Percentiles rank a stretch among this genome's conserved stretches.
Evolutionary conservation across 2,113 vertebrate genomes (phyloP).

Genomic region (Phasianus colchicus): DNA sequence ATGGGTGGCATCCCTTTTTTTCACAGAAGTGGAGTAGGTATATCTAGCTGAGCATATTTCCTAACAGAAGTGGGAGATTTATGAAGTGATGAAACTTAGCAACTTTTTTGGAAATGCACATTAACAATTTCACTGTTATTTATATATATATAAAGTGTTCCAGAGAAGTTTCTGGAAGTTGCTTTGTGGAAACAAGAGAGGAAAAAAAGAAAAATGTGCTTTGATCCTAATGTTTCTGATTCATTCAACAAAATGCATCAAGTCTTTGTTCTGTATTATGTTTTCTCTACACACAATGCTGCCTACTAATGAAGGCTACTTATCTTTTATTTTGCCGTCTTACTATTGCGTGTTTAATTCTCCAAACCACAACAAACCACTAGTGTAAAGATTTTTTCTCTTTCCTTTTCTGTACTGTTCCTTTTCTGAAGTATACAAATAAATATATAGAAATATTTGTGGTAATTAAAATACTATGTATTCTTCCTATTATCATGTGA

Average conservation of each 20-base stretch:
- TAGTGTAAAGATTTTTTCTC: neutral
- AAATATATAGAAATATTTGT: neutral
- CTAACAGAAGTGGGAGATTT: neutral
- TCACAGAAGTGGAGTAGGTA: accelerated
- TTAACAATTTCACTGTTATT: neutral
- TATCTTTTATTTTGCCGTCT: neutral
- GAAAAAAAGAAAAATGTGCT: neutral
- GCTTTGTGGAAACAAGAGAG: neutral
- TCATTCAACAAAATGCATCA: neutral
- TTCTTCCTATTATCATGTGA: neutral
- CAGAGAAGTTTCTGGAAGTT: neutral
- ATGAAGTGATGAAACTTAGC: neutral
- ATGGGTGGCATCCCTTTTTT: accelerated
- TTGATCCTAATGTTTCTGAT: neutral
- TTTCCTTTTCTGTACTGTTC: neutral
- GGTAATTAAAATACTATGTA: neutral
- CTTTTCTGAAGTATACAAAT: slow-evolving; percentile 12
- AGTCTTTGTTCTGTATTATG: neutral
- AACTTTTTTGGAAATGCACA: neutral
- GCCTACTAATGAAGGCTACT: neutral
- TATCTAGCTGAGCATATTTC: neutral
- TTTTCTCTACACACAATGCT: neutral
- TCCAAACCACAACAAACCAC: neutral
- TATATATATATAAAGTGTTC: neutral
- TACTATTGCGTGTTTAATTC: neutral